Conservation (phyloP, 2,888 invertebrate species). For the Drosophila setosimentum region DNA sequence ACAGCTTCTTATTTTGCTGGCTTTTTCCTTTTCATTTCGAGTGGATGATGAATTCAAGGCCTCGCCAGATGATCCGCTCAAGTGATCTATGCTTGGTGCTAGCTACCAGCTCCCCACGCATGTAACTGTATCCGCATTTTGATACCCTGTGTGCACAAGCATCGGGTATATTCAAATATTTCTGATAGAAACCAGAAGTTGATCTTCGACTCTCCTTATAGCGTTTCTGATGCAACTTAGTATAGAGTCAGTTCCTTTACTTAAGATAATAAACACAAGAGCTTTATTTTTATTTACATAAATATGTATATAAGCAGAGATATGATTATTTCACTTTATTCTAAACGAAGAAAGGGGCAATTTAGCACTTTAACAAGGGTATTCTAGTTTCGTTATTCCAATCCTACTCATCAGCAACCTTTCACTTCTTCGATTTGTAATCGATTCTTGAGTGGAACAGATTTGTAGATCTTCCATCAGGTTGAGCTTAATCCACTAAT, state of each 20-base stretch:
- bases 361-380: conserved; percentile 1
- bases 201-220: not conserved
- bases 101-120: conserved; percentile 18
- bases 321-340: not conserved
- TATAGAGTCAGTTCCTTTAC: not conserved
- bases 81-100: conserved; percentile 13
- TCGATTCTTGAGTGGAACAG: conserved; percentile 24
- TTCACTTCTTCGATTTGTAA: conserved; percentile 23
- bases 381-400: not conserved
- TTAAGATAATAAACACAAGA: not conserved
- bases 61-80: conserved; percentile 24
- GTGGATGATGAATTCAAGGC: conserved; percentile 57
- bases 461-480: conserved; percentile 31
- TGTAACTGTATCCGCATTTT: conserved; percentile 27
- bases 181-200: not conserved
- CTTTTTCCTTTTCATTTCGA: not conserved
- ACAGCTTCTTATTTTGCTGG: not conserved
- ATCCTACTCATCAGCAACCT: conserved; percentile 12
- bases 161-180: not conserved
- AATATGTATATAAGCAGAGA: not conserved
- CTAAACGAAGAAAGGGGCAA: no score
- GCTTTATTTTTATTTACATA: not conserved
- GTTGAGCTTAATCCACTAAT: conserved; percentile 14
- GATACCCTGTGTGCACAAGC: conserved; percentile 1
- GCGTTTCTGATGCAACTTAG: not conserved